A percentile compares a stretch with the other conserved stretches of the same genome.
phyloP scores from a whole-genome alignment of 2,113 vertebrate species.

The Alaudala cheleensis region DNA sequence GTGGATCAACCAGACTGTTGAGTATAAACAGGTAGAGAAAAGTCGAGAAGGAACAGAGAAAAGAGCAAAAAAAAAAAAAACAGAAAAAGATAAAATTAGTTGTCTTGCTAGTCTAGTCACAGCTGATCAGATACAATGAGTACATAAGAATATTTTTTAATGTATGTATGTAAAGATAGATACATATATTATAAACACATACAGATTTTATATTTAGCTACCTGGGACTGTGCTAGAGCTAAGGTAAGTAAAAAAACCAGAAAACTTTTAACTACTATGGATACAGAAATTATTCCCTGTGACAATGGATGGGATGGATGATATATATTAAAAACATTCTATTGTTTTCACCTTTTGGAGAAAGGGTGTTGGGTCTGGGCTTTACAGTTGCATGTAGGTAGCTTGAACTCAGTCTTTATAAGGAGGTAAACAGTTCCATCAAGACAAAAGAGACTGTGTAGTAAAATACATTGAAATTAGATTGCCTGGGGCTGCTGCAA shows the following conservation, averaged over 20 bases:
- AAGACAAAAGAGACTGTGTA: neutral
- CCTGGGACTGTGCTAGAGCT: neutral
- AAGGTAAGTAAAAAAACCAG: neutral
- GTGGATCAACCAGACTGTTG: neutral
- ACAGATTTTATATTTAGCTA: neutral
- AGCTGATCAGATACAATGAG: neutral
- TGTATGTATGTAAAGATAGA: accelerated
- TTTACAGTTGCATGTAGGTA: neutral
- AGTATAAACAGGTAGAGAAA: neutral
- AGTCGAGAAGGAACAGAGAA: neutral
- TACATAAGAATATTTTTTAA: neutral
- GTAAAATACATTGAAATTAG: neutral
- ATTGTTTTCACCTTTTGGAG: neutral
- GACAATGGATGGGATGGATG: neutral
- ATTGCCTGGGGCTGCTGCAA: neutral
- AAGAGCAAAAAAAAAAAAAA: neutral
- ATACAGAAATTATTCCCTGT: neutral
- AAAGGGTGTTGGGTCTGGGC: neutral
- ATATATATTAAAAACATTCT: neutral
- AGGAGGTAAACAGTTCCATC: neutral
- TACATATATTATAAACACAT: neutral
- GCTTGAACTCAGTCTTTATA: neutral
- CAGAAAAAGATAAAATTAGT: neutral
- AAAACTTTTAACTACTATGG: neutral
- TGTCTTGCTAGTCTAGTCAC: neutral